Conservation (phyloP, 2,113 vertebrate genomes). For the Meleagris gallopavo region DNA sequence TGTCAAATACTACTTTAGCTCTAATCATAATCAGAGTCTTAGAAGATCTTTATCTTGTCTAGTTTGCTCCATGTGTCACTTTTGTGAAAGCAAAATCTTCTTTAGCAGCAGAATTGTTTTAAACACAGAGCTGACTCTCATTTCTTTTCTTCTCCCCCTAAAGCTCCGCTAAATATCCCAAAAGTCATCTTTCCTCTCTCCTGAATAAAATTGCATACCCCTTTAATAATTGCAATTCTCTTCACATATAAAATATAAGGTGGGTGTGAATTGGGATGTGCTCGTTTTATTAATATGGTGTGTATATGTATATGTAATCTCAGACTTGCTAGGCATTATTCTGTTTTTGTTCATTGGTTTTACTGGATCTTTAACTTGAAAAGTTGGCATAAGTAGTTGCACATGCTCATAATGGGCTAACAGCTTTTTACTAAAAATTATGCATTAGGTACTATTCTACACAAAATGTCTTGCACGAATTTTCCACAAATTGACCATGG, state of each 20-base stretch:
- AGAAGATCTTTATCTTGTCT: background rate
- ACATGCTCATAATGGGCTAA: background rate
- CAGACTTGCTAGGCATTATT: background rate
- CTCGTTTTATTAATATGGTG: background rate
- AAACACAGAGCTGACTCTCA: background rate
- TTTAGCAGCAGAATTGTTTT: background rate
- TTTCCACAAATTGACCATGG: background rate
- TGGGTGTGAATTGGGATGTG: background rate
- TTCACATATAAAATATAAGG: background rate
- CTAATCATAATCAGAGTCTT: background rate
- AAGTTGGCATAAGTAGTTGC: background rate
- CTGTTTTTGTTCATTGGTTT: background rate
- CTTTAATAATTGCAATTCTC: background rate
- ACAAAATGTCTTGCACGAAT: background rate
- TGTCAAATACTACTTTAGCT: background rate
- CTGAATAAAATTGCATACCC: background rate
- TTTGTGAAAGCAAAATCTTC: background rate
- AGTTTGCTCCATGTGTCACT: background rate
- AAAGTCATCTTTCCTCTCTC: background rate
- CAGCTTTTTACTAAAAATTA: background rate
- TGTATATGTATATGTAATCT: background rate
- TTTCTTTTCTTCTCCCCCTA: accelerated
- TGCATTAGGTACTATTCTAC: background rate
- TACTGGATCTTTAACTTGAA: background rate
- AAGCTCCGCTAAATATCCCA: background rate